phyloP scores from a whole-genome alignment of 2,888 invertebrate genomes.

The Drosophila nigritarsus region DNA sequence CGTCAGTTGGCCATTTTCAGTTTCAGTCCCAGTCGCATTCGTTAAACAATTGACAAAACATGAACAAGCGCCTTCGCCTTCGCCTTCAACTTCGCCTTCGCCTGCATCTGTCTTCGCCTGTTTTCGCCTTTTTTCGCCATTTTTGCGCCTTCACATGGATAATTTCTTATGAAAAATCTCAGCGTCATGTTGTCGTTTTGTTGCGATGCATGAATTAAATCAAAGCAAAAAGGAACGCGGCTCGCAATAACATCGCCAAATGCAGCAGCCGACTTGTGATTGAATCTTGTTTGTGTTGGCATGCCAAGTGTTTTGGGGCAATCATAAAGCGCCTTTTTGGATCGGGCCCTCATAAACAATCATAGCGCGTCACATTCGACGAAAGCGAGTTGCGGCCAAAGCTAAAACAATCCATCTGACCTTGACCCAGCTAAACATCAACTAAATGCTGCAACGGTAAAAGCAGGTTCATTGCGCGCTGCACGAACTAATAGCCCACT shows the following conservation, averaged over 20 bases:
- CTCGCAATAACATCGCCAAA: constrained; percentile 72
- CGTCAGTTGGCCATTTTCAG: constrained; percentile 55
- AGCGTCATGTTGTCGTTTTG: constrained; percentile 57
- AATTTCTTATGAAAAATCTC: constrained; percentile 81
- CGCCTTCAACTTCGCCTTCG: constrained; percentile 30
- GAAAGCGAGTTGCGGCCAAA: constrained; percentile 43
- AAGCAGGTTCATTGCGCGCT: constrained; percentile 50
- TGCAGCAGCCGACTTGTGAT: constrained; percentile 49
- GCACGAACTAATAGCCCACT: constrained; percentile 14
- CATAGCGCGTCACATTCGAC: constrained; percentile 5
- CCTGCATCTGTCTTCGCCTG: constrained; percentile 47
- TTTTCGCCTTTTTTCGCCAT: constrained; percentile 53
- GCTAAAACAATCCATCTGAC: constrained; percentile 49
- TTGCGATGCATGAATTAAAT: constrained; percentile 63
- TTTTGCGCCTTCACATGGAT: constrained; percentile 62
- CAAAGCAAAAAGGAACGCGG: constrained; percentile 69
- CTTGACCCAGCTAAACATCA: constrained; percentile 70
- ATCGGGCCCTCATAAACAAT: constrained; percentile 23
- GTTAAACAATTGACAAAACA: constrained; percentile 65
- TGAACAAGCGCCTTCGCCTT: constrained; percentile 44
- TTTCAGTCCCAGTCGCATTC: constrained; percentile 13
- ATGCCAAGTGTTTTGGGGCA: constrained; percentile 27
- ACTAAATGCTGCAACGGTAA: constrained; percentile 50
- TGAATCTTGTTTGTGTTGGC: constrained; percentile 24
- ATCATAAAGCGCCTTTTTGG: constrained; percentile 22